Evolutionary conservation across 1,140 invertebrate species (phyloP).

Genomic region (Lutraria rhynchaena): DNA sequence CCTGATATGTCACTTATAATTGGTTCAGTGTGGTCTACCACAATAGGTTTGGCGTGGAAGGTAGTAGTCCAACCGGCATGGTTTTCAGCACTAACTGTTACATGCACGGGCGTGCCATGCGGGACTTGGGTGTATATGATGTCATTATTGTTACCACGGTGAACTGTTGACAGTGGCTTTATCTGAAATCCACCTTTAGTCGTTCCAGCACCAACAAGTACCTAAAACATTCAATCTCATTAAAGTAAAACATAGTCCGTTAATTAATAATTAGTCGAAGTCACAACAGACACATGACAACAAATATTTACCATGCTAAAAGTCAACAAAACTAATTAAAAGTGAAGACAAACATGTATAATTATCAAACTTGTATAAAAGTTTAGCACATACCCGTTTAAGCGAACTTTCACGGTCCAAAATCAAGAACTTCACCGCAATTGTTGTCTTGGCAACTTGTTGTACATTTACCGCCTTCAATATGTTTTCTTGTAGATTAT

Average conservation of each 20-base stretch:
- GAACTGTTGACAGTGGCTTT: constrained; percentile 14
- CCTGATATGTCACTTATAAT: neutral
- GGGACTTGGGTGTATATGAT: constrained; percentile 28
- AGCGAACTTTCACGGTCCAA: neutral
- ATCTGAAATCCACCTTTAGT: constrained; percentile 53
- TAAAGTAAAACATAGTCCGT: constrained; percentile 9
- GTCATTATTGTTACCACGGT: constrained; percentile 19
- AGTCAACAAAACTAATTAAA: neutral
- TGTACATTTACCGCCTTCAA: neutral
- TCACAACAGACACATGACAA: too few species aligned
- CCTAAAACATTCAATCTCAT: neutral
- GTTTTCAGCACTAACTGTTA: constrained; percentile 50
- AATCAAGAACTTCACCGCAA: neutral
- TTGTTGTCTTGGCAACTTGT: neutral
- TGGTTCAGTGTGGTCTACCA: constrained; percentile 54
- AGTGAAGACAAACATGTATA: neutral
- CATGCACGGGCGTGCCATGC: constrained; percentile 49
- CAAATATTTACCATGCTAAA: neutral
- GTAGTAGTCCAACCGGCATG: constrained; percentile 40
- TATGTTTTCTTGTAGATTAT: neutral
- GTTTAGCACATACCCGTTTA: neutral
- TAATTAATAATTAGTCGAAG: too few species aligned
- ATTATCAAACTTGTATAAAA: neutral
- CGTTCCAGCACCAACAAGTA: constrained; percentile 55
- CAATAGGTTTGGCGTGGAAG: constrained; percentile 43